phyloP scores from a whole-genome alignment of 2,113 vertebrate species.

The Gadus macrocephalus region DNA sequence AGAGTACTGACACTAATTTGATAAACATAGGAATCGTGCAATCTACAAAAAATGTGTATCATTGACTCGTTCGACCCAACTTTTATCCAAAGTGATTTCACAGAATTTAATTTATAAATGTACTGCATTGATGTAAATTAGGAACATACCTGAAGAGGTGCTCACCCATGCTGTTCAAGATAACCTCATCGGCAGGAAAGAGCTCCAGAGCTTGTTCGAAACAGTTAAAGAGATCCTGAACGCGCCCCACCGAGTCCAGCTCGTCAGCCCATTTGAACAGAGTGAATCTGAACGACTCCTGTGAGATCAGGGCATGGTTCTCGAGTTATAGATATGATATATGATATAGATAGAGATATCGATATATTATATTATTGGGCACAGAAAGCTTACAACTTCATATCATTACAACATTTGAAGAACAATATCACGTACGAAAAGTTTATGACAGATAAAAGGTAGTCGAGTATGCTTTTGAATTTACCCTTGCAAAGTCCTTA shows the following conservation, averaged over 20 bases:
- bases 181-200: constrained; percentile 90
- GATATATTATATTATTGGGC: not conserved
- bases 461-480: not conserved
- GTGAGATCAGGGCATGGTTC: constrained; percentile 6
- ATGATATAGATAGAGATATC: not conserved
- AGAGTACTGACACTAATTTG: too few species aligned
- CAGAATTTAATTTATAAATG: too few species aligned
- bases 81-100: too few species aligned
- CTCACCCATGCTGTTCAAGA: constrained; percentile 97
- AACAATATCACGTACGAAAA: too few species aligned
- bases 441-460: not conserved
- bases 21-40: too few species aligned
- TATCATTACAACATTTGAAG: too few species aligned
- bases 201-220: constrained; percentile 94
- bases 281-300: constrained; percentile 95
- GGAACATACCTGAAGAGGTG: constrained; percentile 90
- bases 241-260: constrained; percentile 83
- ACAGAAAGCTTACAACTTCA: too few species aligned
- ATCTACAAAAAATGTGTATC: too few species aligned
- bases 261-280: constrained; percentile 95
- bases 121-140: too few species aligned
- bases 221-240: constrained; percentile 90
- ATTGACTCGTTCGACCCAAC: too few species aligned
- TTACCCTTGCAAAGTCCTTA: constrained; percentile 75
- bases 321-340: not conserved